Evolutionary conservation across 2,888 invertebrate species (phyloP), one percentile per base, ranked within the genome.

Genomic region (Anorthoa munda): DNA sequence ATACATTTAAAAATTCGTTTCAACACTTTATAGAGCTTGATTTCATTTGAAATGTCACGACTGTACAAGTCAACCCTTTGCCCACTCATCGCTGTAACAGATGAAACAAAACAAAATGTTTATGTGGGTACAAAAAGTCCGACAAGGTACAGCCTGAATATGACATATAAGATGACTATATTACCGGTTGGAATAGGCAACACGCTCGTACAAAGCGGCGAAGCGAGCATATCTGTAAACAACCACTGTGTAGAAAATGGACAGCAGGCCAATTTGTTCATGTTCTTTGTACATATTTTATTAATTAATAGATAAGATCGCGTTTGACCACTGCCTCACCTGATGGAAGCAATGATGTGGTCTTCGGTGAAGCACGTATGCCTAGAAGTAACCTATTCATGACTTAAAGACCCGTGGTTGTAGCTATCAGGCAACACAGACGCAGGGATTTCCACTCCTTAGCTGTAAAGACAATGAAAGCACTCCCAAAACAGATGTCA

Each of bases 91-190:
- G 60, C 21, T 56, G 17, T 61, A 21, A 39, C 46, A 56, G 3
- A 73, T 75, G 18, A 53, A 81, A 67, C 46, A 65, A 79, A 67
- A 53, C 51, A 59, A 46, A 21, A 69, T n/a, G 39, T 59, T 50
- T 72, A 45, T 66, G 31, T 72, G 45, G 26, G 26, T 50, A 76
- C 63, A 81, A 73, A 79, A 72, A 71, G 13, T 23, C 23, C 2
- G 45, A 56, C 46, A 64, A 23, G 21, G 56, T 53, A 53, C 55
- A 67, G 67, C 45, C 71, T 81, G 79, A 72, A 81, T 68, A 68
- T 81, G 77, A 72, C 65, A 71, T 65, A 63, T 46, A 68, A 67
- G 53, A 64, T 73, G 70, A 53, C 71, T 81, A 58, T 51, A 67
- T 65, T 18, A 18, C 55, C 21, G 50, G 31, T 66, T 59, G 23